Percentiles rank a stretch among this genome's conserved stretches.
Evolutionary conservation across 2,113 vertebrate species (phyloP).

Genomic region (Carlito syrichta): DNA sequence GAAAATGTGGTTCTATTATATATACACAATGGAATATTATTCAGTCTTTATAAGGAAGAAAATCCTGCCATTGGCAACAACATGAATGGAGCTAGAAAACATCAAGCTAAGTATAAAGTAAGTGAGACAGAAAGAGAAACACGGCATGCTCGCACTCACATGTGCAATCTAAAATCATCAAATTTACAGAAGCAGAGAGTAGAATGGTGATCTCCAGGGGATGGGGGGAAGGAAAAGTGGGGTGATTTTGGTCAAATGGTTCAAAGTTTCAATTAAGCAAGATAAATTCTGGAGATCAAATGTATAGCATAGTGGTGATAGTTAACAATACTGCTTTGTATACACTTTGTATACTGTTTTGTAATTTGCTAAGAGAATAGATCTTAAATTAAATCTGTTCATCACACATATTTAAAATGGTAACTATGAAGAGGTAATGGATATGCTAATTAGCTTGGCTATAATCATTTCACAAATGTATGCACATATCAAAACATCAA

Average conservation of each 20-base stretch:
- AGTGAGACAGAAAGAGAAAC: neutral
- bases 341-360: neutral
- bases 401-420: neutral
- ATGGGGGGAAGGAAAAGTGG: neutral
- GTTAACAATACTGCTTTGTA: neutral
- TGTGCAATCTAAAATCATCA: neutral
- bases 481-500: neutral
- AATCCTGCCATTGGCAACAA: neutral
- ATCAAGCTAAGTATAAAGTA: neutral
- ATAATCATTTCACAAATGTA: neutral
- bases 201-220: neutral
- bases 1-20: neutral
- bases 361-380: neutral
- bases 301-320: neutral
- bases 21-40: neutral
- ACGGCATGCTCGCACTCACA: neutral
- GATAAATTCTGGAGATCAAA: neutral
- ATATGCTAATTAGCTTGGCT: neutral
- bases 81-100: neutral
- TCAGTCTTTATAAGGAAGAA: neutral
- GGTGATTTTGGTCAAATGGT: neutral
- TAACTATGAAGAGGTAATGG: neutral
- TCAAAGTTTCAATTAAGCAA: neutral
- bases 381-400: neutral
- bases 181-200: neutral